Percentiles rank a stretch among this genome's conserved stretches.
phyloP scores from a whole-genome alignment of 2,113 vertebrate genomes.

The Barnardius zonarius region DNA sequence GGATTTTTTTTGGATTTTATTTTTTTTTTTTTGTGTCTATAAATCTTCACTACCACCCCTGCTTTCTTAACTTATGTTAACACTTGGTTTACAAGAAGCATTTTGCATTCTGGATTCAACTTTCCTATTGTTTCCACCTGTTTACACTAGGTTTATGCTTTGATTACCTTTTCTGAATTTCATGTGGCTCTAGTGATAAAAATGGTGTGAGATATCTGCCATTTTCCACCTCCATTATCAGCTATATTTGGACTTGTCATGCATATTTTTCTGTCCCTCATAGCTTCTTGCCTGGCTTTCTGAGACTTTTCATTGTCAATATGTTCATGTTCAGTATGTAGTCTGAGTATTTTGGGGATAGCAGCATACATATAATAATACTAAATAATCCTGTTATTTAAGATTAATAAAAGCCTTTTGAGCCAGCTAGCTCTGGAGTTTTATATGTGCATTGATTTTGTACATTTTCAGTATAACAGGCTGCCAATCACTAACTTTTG shows the following conservation, averaged over 20 bases:
- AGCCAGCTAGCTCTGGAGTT: background rate
- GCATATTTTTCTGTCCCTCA: background rate
- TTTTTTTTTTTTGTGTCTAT: background rate
- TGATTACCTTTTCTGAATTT: background rate
- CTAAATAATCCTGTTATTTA: background rate
- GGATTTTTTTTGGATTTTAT: background rate
- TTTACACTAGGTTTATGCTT: background rate
- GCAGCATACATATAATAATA: background rate
- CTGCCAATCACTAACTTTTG: background rate
- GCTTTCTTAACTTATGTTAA: background rate
- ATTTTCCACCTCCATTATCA: background rate
- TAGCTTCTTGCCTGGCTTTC: background rate
- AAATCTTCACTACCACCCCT: background rate
- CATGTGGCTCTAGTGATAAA: background rate
- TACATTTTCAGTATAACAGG: background rate
- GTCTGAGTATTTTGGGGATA: background rate
- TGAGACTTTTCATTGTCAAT: background rate
- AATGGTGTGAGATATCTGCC: background rate
- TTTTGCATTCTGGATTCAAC: background rate
- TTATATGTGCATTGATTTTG: background rate
- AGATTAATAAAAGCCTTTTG: background rate
- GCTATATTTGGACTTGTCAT: background rate
- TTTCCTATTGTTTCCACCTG: background rate
- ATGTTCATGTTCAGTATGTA: background rate
- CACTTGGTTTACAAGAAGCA: background rate